Percentiles rank a stretch among this genome's conserved stretches.
phyloP scores from a whole-genome alignment of 35 echinoderm and acorn worm species.

The Apostichopus parvimensis region DNA sequence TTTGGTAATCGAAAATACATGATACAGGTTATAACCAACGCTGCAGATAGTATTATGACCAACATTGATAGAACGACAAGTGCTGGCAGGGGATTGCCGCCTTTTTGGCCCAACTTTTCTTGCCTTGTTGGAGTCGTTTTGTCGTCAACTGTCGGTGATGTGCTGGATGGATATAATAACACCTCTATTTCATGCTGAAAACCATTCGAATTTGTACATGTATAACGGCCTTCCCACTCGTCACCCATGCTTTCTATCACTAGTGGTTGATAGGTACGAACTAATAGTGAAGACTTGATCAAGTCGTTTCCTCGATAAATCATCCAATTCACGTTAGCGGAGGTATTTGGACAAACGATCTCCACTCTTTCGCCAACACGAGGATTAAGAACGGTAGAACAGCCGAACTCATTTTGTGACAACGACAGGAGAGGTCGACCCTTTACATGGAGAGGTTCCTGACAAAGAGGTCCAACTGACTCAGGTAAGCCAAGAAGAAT shows the following conservation, averaged over 20 bases:
- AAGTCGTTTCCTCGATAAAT: neutral
- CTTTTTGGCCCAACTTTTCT: no score
- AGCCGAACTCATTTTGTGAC: neutral
- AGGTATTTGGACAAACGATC: neutral
- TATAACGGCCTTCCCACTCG: slow-evolving; percentile 19
- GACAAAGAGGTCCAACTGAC: neutral
- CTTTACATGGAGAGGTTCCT: neutral
- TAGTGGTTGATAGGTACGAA: neutral
- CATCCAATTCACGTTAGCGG: neutral
- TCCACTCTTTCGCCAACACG: neutral
- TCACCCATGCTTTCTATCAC: neutral
- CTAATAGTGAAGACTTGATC: neutral
- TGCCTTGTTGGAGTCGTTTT: neutral
- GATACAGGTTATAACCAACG: neutral
- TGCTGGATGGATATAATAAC: neutral
- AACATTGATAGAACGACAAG: neutral
- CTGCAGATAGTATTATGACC: neutral
- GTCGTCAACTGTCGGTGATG: neutral
- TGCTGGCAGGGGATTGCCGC: neutral
- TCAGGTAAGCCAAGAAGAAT: neutral
- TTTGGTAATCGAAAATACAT: neutral
- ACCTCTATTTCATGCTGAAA: neutral
- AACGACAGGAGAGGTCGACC: neutral
- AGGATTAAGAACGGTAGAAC: neutral
- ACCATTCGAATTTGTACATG: neutral